Base-by-base conservation (phyloP, 2,888 invertebrate genomes). In the Pseudococcus jackbeardsleyi region DNA sequence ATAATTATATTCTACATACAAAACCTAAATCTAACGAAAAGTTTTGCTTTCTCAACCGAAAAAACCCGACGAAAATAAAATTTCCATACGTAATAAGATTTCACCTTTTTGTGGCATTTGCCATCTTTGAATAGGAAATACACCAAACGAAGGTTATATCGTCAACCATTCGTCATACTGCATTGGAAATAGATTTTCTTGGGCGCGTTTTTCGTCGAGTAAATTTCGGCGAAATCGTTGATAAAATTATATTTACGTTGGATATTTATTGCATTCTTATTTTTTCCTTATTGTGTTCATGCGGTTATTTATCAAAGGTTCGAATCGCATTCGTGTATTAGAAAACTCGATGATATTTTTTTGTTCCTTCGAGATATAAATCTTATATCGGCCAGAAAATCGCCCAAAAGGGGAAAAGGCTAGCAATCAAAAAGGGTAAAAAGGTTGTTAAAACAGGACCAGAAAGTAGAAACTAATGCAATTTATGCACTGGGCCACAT, bases 211-310 rank as follows among this genome's bases (percentile, higher is more conserved):
- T 22, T 68, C 19, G 68, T 11, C 26, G 68, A 68, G 68, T 68
- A 68, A 68, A 68, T 68, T 68, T 68, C 26, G 68, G 22, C 68
- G 12, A 68, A 68, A 68, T 26, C 22, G 68, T 26, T 68, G 68
- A 68, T 68, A 68, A 68, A 68, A 68, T 68, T 68, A 68, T 68
- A 68, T 68, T 68, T 68, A 68, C 68, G 68, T 68, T 68, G 68
- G 68, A 68, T 68, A 68, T 68, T 68, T 68, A 68, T 68, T 68
- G 68, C 68, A 68, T 68, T 68, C 68, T 68, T 68, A 68, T 68
- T 68, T 68, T 68, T 68, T 68, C 26, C 68, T 68, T 68, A 68
- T 68, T 68, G 68, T 26, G 68, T 68, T 68, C 68, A 26, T 26
- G 68, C 68, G 68, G 68, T 68, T 68, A 68, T 68, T 68, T 68